These are phyloP conservation scores for Zhuqinia jingwanae DNA, from an alignment of 2,888 invertebrate species.

Conservation along the genomic window DNA sequence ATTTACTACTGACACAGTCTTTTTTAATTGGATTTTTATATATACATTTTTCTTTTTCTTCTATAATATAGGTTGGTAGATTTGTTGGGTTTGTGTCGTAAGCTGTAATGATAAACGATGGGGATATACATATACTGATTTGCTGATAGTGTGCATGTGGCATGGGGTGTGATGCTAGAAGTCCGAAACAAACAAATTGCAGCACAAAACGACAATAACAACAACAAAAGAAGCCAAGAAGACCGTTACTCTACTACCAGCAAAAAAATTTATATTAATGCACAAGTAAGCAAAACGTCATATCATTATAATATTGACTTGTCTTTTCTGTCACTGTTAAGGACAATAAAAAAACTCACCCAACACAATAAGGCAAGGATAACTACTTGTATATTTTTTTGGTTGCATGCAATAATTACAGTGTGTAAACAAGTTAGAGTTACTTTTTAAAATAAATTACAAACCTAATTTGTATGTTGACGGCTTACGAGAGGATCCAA, in stretches of 20 bases:
- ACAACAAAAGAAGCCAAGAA: neutral
- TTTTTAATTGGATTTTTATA: slow-evolving; percentile 52
- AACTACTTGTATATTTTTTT: slow-evolving; percentile 16
- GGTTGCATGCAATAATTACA: neutral
- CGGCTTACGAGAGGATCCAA: too few relatives aligned
- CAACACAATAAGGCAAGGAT: slow-evolving; percentile 33
- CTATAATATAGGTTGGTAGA: neutral
- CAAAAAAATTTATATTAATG: neutral
- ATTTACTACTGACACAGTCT: slow-evolving; percentile 43
- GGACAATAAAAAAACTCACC: neutral
- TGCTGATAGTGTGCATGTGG: too few relatives aligned
- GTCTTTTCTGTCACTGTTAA: neutral
- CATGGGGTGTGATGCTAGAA: too few relatives aligned
- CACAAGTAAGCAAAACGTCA: neutral
- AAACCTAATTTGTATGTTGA: slow-evolving; percentile 30
- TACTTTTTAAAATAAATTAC: neutral
- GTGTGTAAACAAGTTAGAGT: neutral
- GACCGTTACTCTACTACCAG: slow-evolving; percentile 33
- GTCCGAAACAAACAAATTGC: slow-evolving; percentile 23
- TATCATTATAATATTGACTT: neutral
- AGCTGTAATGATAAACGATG: slow-evolving; percentile 34
- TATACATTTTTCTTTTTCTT: neutral
- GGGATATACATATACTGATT: too few relatives aligned
- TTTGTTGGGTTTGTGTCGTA: neutral
- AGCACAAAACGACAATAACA: too few relatives aligned